Base-by-base conservation (phyloP, 2,797 vertebrate genomes). In the Pantherophis vulpinus region DNA sequence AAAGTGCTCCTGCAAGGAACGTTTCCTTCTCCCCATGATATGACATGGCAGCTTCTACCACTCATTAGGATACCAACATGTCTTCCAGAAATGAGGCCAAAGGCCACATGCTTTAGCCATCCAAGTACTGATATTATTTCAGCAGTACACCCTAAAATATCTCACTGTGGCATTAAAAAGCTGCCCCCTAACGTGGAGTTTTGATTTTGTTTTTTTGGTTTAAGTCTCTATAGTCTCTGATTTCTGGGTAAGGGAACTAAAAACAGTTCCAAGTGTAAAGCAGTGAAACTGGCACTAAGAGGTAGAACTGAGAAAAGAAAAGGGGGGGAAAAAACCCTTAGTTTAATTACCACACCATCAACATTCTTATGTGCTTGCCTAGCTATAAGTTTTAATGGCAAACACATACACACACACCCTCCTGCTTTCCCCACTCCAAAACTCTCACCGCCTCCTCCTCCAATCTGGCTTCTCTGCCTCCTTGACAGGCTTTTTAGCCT, bases 381-480 rank as follows among this genome's bases (percentile, higher is more conserved):
- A 97, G 97, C 97, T 98, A 97, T 96, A 97, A 97, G 96, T 96
- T 96, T 96, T 98, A 91, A 89, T 96, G 96, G 96, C 96, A 97
- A 97, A 97, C 93, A 96, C 96, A 96, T 63, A 91, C 59, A 97
- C 94, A 96, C 96, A 96, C 91, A 90, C 91, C 18, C 88, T 83
- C 93, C 91, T 92, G 88, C 89, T 97, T 97, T 98, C 95, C 97
- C 97, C 97, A 97, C 97, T 98, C 96, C 97, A 96, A 98, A 83
- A 97, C 97, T 98, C 98, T 98, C 98, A 97, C 98, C 98, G 97
- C 97, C 98, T 98, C 97, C 97, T 96, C 97, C 97, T 98, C 97
- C 98, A 98, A 97, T 97, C 97, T 98, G 97, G 97, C 98, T 98
- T 97, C 96, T 95, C 97, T 97, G 96, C 97, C 97, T 98, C 97